Evolutionary conservation across 2,888 invertebrate species (phyloP).

Genomic region (Gymnocheta viridis): DNA sequence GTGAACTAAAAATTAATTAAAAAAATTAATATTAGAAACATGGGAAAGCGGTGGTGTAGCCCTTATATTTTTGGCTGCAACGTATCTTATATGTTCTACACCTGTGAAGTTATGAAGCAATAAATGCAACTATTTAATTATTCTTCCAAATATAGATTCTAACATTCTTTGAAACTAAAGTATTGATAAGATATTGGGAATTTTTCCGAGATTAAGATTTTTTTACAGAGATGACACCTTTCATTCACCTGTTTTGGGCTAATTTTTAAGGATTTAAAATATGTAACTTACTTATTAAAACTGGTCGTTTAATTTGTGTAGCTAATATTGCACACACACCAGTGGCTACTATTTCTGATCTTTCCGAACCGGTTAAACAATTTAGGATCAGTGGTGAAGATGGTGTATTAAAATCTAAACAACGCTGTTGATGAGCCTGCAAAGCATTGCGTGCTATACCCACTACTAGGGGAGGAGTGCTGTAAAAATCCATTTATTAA

Average conservation of each 20-base stretch:
- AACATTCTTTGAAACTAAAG: no score
- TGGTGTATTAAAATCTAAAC: conserved; percentile 77
- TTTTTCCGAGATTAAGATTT: not conserved
- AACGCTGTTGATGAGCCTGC: conserved; percentile 79
- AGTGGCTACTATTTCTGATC: conserved; percentile 80
- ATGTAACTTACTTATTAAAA: conserved; percentile 78
- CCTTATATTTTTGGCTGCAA: no score
- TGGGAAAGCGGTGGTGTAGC: no score
- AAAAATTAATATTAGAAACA: no score
- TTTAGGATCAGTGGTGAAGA: conserved; percentile 79
- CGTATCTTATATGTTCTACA: no score
- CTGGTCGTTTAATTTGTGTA: conserved; percentile 79
- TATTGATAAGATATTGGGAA: no score
- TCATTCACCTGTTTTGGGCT: no score
- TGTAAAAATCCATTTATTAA: conserved; percentile 62
- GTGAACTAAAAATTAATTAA: no score
- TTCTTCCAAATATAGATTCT: no score
- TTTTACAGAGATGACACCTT: no score
- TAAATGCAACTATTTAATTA: no score
- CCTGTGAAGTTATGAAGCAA: no score
- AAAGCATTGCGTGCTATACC: conserved; percentile 80
- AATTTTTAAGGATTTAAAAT: not conserved
- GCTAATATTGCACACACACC: conserved; percentile 80
- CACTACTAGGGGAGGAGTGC: conserved; percentile 79
- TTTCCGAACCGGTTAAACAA: conserved; percentile 81